Evolutionary conservation across 2,888 invertebrate species (phyloP).

Genomic region (Spicauda simplicius): DNA sequence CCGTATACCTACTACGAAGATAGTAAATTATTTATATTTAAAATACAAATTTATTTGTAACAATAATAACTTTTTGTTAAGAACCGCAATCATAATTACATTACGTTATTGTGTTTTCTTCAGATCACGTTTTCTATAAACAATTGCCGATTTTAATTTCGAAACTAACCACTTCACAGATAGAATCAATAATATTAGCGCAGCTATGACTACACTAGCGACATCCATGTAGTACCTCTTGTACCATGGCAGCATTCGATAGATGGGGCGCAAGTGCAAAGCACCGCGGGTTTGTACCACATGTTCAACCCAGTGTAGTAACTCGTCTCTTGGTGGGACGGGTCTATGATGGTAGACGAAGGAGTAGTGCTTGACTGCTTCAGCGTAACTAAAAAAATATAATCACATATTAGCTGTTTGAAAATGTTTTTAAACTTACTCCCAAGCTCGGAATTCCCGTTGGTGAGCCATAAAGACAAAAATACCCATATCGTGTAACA

Average conservation of each 20-base stretch:
- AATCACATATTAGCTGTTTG: too few relatives aligned
- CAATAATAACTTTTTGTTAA: too few relatives aligned
- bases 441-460: too few relatives aligned
- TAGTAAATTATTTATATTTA: too few relatives aligned
- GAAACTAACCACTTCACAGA: not conserved
- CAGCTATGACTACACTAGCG: not conserved
- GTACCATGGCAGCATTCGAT: slow-evolving; percentile 38
- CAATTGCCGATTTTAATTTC: not conserved
- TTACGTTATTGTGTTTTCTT: not conserved
- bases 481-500: too few relatives aligned
- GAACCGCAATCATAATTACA: too few relatives aligned
- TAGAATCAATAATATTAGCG: not conserved
- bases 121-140: not conserved
- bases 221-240: slow-evolving; percentile 44
- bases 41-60: too few relatives aligned
- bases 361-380: slow-evolving; percentile 33
- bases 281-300: slow-evolving; percentile 45
- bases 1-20: too few relatives aligned
- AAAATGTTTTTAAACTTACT: too few relatives aligned
- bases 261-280: slow-evolving; percentile 38
- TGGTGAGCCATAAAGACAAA: too few relatives aligned
- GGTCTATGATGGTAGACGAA: slow-evolving; percentile 45
- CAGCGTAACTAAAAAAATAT: slow-evolving; percentile 8
- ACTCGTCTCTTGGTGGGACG: slow-evolving; percentile 41
- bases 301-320: slow-evolving; percentile 47